A percentile compares a stretch with the other conserved stretches of the same genome.
Conservation (phyloP, 2,113 vertebrate species). For the Xiphias gladius region DNA sequence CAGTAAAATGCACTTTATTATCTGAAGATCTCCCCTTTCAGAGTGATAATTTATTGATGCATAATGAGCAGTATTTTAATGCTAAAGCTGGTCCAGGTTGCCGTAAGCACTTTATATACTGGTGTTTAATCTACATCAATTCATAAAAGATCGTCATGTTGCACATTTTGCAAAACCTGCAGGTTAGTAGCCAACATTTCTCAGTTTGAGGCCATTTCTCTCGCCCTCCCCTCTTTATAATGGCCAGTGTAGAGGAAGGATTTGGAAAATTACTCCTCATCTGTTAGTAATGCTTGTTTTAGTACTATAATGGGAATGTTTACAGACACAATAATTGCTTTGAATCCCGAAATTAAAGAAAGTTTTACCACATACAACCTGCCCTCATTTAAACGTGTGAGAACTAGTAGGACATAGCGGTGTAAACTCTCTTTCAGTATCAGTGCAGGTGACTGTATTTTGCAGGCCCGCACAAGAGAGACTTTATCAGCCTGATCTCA, state of each 20-base stretch:
- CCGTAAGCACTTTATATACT: not conserved
- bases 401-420: not conserved
- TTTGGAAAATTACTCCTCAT: not conserved
- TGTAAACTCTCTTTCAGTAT: not conserved
- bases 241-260: not conserved
- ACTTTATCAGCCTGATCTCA: conserved; percentile 9
- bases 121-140: not conserved
- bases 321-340: not conserved
- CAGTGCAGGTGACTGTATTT: not conserved
- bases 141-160: not conserved
- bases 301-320: not conserved
- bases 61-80: not conserved
- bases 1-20: not conserved
- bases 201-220: too few relatives aligned
- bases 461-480: not conserved
- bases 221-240: not conserved
- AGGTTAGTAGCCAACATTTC: too few relatives aligned
- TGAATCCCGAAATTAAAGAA: not conserved
- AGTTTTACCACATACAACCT: not conserved
- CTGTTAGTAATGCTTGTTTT: not conserved
- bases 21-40: not conserved
- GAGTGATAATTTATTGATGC: not conserved
- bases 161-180: not conserved
- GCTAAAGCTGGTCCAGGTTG: not conserved
- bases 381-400: not conserved